Conservation (phyloP, 2,888 invertebrate genomes). For the Gastracanthus pulcherrimus region DNA sequence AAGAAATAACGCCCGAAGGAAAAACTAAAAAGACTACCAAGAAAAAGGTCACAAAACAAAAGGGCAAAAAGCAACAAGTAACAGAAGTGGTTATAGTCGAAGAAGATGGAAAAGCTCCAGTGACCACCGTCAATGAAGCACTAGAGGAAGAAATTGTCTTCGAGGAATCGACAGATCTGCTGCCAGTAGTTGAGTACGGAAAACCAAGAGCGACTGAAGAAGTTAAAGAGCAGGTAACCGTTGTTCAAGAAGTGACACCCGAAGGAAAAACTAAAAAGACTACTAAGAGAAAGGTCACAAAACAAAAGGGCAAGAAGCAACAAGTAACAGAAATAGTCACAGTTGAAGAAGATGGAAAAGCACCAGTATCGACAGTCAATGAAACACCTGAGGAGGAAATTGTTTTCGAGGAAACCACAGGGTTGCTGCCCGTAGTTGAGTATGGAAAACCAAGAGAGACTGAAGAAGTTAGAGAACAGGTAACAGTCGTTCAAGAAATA, state of each 20-base stretch:
- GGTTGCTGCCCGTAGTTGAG: constrained; percentile 43
- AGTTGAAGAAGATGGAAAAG: constrained; percentile 70
- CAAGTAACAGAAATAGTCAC: too few relatives aligned
- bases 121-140: constrained; percentile 69
- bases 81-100: constrained; percentile 75
- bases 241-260: constrained; percentile 71
- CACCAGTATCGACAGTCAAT: constrained; percentile 59
- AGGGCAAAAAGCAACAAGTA: constrained; percentile 75
- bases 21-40: constrained; percentile 69
- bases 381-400: constrained; percentile 66
- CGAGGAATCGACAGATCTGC: constrained; percentile 77
- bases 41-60: constrained; percentile 74
- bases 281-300: too few relatives aligned
- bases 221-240: constrained; percentile 67
- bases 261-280: constrained; percentile 73
- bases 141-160: constrained; percentile 61
- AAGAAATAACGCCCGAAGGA: constrained; percentile 61
- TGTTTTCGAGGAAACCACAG: constrained; percentile 58
- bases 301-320: too few relatives aligned
- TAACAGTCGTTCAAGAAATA: constrained; percentile 61
- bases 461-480: constrained; percentile 43
- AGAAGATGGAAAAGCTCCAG: constrained; percentile 74
- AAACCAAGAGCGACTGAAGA: constrained; percentile 64
- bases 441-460: constrained; percentile 45
- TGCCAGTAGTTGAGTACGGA: constrained; percentile 69